A percentile compares a stretch with the other conserved stretches of the same genome.
Conservation (phyloP, 2,888 invertebrate species). For the Ectemnius continuus region DNA sequence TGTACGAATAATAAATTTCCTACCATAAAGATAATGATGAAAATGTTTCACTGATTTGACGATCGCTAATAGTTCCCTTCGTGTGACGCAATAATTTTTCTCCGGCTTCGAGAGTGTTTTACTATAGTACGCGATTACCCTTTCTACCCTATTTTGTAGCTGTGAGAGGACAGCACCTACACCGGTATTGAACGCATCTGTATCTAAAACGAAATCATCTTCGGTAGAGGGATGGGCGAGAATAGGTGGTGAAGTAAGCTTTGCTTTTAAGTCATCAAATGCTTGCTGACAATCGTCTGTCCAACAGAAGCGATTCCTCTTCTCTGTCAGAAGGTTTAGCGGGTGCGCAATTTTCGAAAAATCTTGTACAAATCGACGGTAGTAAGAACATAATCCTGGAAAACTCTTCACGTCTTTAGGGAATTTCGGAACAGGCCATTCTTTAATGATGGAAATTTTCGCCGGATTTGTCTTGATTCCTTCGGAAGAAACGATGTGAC, state of each 20-base stretch:
- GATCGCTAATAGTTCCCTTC: too few relatives aligned
- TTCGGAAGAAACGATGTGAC: background rate
- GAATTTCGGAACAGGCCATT: background rate
- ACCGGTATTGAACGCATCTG: too few relatives aligned
- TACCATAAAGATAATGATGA: background rate
- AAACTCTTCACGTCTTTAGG: background rate
- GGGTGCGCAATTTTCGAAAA: too few relatives aligned
- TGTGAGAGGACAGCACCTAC: slow-evolving; percentile 44
- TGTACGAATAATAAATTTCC: background rate
- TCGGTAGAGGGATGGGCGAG: background rate
- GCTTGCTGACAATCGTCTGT: slow-evolving; percentile 7
- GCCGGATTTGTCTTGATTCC: background rate
- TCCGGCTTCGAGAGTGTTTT: background rate
- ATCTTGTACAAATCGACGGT: slow-evolving; percentile 3
- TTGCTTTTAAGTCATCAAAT: background rate
- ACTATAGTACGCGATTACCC: slow-evolving; percentile 58
- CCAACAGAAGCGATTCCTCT: slow-evolving; percentile 12
- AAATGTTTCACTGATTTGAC: too few relatives aligned
- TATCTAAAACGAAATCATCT: slow-evolving; percentile 10
- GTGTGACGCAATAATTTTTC: slow-evolving; percentile 9
- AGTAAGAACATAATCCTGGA: background rate
- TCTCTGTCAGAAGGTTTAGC: too few relatives aligned
- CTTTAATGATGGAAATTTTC: background rate
- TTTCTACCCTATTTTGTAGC: slow-evolving; percentile 47
- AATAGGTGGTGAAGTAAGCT: background rate